Conservation (phyloP, 2,113 vertebrate genomes). For the Balaeniceps rex region DNA sequence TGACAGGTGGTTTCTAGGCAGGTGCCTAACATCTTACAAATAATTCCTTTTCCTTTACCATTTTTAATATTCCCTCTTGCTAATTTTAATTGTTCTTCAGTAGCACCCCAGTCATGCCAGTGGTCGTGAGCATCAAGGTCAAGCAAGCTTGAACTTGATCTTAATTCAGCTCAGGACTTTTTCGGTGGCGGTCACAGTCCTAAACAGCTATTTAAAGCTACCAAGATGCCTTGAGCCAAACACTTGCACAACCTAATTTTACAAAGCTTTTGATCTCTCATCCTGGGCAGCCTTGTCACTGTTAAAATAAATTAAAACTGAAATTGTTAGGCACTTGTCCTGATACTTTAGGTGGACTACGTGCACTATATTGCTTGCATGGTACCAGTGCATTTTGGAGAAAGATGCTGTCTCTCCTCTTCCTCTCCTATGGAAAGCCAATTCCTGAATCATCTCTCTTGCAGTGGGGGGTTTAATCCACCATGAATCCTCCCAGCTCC, state of each 20-base stretch:
- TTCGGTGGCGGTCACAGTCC: neutral
- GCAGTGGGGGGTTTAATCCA: neutral
- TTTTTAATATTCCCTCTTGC: too few relatives aligned
- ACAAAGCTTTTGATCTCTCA: conserved; percentile 11
- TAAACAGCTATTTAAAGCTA: neutral
- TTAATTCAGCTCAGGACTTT: neutral
- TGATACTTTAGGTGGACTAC: neutral
- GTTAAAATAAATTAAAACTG: neutral
- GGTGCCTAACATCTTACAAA: too few relatives aligned
- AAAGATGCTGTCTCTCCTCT: neutral
- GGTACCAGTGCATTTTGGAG: neutral
- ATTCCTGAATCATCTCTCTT: neutral
- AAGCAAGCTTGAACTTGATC: neutral
- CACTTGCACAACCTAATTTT: neutral
- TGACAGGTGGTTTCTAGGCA: too few relatives aligned
- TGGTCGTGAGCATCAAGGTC: too few relatives aligned
- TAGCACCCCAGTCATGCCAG: too few relatives aligned
- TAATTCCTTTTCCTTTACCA: too few relatives aligned
- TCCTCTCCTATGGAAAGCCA: neutral
- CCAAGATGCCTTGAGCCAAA: neutral
- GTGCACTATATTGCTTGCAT: neutral
- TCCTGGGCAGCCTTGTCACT: neutral
- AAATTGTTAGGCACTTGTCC: neutral
- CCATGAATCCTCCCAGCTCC: neutral
- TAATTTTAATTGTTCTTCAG: too few relatives aligned